Conservation (phyloP, 2,888 invertebrate species). For the Autographa pulchrina region DNA sequence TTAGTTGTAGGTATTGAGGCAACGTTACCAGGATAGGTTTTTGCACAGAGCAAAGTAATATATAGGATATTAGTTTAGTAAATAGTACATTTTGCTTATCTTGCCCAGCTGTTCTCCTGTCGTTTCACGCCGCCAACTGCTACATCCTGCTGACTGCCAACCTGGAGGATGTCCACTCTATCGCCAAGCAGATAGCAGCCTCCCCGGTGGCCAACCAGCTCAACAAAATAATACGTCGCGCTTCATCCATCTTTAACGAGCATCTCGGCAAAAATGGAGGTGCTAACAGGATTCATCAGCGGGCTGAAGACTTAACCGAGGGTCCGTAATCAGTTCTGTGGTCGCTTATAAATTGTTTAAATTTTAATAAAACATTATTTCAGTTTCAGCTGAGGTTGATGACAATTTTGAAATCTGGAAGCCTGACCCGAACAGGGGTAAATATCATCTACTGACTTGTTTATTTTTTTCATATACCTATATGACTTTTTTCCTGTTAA, state of each 20-base stretch:
- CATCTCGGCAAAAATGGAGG: constrained; percentile 33
- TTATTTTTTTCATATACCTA: background rate
- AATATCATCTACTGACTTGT: background rate
- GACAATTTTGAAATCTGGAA: constrained; percentile 17
- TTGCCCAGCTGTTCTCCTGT: constrained; percentile 38
- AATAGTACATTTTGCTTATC: background rate
- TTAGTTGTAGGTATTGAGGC: too few species aligned
- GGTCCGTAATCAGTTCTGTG: background rate
- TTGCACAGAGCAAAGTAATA: too few species aligned
- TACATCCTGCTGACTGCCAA: constrained; percentile 80
- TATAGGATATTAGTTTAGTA: too few species aligned
- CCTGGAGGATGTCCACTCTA: constrained; percentile 74
- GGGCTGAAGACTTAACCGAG: background rate
- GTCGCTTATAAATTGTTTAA: background rate
- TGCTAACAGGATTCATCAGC: background rate
- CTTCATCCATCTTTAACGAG: constrained; percentile 66
- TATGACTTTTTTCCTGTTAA: background rate
- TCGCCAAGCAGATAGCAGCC: constrained; percentile 69
- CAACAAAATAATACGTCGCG: constrained; percentile 68
- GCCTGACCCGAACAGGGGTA: constrained; percentile 12
- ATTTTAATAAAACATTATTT: background rate
- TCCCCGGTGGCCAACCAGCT: constrained; percentile 70
- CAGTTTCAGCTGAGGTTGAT: background rate
- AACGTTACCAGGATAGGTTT: too few species aligned
- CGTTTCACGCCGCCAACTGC: constrained; percentile 51